These are phyloP conservation scores for Aspidiotus rigidus DNA, from an alignment of 2,888 invertebrate genomes.

Conservation along the genomic window DNA sequence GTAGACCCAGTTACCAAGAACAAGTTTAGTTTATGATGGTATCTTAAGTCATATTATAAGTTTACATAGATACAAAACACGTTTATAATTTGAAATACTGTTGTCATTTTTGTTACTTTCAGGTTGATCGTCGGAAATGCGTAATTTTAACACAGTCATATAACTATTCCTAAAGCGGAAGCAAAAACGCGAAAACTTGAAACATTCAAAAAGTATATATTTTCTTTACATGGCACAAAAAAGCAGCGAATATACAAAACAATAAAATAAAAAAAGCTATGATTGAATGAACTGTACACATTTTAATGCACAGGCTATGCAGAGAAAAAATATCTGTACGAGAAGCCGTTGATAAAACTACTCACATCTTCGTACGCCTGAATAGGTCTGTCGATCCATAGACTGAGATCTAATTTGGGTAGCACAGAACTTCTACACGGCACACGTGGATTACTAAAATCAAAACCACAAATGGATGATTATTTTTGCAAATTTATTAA, in stretches of 20 bases:
- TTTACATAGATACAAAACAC: too few species aligned
- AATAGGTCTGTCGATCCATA: conserved; percentile 68
- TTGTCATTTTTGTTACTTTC: too few species aligned
- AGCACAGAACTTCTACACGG: conserved; percentile 82
- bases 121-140: too few species aligned
- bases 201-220: not conserved
- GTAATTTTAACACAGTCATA: too few species aligned
- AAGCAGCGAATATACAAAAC: conserved; percentile 7
- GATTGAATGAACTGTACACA: not conserved
- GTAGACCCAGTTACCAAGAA: too few species aligned
- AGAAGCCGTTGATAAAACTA: conserved; percentile 14
- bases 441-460: conserved; percentile 72
- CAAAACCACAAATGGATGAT: not conserved
- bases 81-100: too few species aligned
- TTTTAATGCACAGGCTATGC: not conserved
- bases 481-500: not conserved
- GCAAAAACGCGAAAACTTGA: conserved; percentile 1
- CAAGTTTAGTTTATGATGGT: too few species aligned
- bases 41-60: too few species aligned
- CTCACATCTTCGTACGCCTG: conserved; percentile 15
- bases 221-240: conserved; percentile 25
- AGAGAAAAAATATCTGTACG: not conserved
- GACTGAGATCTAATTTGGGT: conserved; percentile 75
- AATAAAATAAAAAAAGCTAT: not conserved
- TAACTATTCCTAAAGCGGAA: not conserved